These are phyloP conservation scores for Sarcoramphus papa DNA, from an alignment of 2,797 vertebrate genomes.

Conservation along the genomic window DNA sequence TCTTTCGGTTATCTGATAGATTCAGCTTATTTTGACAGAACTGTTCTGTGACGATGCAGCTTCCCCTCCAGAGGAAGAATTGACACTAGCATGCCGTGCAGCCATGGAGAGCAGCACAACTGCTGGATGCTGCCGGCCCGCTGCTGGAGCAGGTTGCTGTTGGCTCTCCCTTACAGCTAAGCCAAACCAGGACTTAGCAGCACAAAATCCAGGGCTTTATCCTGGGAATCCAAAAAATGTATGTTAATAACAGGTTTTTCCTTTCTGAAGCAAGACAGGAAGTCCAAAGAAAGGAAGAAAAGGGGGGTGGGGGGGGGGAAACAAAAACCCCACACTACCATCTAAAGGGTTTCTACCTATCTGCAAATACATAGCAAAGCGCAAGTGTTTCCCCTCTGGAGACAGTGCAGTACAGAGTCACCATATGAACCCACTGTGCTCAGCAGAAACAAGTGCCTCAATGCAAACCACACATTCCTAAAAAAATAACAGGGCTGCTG, in stretches of 20 bases:
- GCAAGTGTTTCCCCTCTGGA: fast-evolving
- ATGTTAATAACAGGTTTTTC: neutral
- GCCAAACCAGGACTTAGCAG: neutral
- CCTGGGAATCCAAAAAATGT: neutral
- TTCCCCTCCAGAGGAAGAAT: neutral
- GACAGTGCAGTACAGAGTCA: neutral
- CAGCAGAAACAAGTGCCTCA: neutral
- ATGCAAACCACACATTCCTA: neutral
- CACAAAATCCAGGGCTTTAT: neutral
- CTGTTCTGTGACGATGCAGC: neutral
- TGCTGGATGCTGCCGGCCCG: neutral
- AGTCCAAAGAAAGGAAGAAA: neutral
- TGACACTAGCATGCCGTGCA: fast-evolving
- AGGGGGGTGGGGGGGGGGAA: neutral
- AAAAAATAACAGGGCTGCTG: neutral
- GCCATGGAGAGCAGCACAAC: neutral
- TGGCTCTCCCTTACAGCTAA: neutral
- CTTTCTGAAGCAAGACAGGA: neutral
- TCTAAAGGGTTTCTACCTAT: neutral
- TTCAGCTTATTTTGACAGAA: neutral
- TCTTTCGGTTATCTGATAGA: neutral
- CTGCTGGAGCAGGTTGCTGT: neutral
- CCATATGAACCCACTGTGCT: fast-evolving
- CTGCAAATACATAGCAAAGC: neutral
- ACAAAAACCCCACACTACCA: too few species aligned